Evolutionary conservation across 2,888 invertebrate genomes (phyloP).

Genomic region (Malthinus seriepunctatus): DNA sequence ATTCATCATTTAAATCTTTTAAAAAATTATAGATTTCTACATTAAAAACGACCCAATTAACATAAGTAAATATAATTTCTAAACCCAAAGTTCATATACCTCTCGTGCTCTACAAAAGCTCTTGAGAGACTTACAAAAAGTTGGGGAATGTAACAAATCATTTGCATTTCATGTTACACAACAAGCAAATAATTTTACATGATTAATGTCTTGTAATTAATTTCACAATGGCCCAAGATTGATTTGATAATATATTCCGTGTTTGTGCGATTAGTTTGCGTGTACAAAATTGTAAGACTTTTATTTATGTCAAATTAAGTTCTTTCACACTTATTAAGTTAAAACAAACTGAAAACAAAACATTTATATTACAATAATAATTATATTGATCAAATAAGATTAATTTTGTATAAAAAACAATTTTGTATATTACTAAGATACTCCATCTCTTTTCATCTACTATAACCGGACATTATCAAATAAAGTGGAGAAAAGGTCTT

Average conservation of each 20-base stretch:
- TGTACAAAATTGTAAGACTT: slow-evolving; percentile 24
- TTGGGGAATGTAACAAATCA: slow-evolving; percentile 9
- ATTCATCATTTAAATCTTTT: no score
- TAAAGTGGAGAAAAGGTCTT: slow-evolving; percentile 36
- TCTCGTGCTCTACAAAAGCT: no score
- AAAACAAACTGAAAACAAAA: slow-evolving; percentile 17
- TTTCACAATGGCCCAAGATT: slow-evolving; percentile 31
- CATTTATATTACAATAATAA: slow-evolving; percentile 14
- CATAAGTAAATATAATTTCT: no score
- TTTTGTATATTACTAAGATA: slow-evolving; percentile 19
- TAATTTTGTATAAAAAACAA: no score
- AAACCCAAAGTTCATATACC: no score
- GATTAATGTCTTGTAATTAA: slow-evolving; percentile 35
- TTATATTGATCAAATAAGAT: slow-evolving; percentile 7
- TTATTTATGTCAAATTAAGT: slow-evolving; percentile 23
- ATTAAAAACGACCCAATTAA: no score
- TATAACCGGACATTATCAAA: slow-evolving; percentile 24
- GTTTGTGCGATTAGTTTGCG: slow-evolving; percentile 13
- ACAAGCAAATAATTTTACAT: slow-evolving; percentile 31
- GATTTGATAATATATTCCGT: slow-evolving; percentile 27
- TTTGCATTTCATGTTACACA: slow-evolving; percentile 27
- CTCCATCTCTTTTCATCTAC: not conserved
- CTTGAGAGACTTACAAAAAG: not conserved
- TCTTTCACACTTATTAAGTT: slow-evolving; percentile 23
- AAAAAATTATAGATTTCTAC: no score